Conservation (phyloP, 2,888 invertebrate genomes). For the Fragum sueziense region DNA sequence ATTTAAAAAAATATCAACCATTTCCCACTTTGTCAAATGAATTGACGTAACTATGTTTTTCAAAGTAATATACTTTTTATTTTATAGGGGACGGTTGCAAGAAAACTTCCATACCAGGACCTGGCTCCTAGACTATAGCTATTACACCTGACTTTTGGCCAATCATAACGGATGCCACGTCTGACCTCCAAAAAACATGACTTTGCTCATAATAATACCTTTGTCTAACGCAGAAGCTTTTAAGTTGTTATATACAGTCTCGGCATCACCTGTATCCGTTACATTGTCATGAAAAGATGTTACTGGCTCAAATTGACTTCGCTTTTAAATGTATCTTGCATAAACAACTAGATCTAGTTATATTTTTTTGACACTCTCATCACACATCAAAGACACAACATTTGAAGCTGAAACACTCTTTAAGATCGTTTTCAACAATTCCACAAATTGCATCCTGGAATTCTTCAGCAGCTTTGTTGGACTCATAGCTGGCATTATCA, state of each 20-base stretch:
- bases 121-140: no score
- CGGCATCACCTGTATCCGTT: background rate
- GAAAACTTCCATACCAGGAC: no score
- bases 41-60: no score
- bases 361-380: background rate
- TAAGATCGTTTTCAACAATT: background rate
- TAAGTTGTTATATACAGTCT: background rate
- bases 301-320: background rate
- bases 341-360: background rate
- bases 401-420: background rate
- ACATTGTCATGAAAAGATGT: background rate
- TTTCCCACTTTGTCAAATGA: no score
- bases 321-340: background rate
- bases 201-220: background rate
- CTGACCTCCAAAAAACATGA: background rate
- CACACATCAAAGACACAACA: no score
- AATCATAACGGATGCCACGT: background rate
- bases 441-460: background rate
- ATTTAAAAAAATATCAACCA: no score
- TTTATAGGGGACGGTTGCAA: no score
- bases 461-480: background rate
- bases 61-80: no score
- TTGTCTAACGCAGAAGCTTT: background rate
- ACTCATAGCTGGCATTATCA: background rate
- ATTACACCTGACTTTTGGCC: no score